These are phyloP conservation scores for Urosaurus nigricauda DNA, from an alignment of 2,797 vertebrate genomes.

Conservation along the genomic window DNA sequence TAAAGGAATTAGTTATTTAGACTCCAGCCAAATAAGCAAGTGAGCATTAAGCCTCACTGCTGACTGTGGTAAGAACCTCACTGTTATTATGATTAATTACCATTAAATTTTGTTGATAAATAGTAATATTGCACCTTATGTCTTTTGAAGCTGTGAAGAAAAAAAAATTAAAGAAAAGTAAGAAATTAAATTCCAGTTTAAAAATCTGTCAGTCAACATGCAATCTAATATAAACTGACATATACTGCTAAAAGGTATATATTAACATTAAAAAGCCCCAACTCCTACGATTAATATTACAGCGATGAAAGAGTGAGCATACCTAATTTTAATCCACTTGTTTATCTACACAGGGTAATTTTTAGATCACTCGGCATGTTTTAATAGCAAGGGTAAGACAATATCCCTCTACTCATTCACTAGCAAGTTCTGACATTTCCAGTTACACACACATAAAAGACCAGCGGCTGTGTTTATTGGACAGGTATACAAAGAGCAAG, in stretches of 20 bases:
- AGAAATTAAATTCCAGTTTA: slow-evolving; percentile 81
- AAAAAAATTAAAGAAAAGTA: slow-evolving; percentile 56
- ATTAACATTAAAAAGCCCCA: slow-evolving; percentile 82
- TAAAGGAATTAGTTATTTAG: slow-evolving; percentile 10
- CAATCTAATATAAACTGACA: slow-evolving; percentile 81
- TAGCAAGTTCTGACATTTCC: slow-evolving; percentile 81
- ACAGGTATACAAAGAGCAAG: slow-evolving; percentile 80
- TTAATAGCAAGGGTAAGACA: slow-evolving; percentile 84
- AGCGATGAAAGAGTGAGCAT: slow-evolving; percentile 83
- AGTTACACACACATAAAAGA: slow-evolving; percentile 75
- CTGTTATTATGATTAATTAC: slow-evolving; percentile 55
- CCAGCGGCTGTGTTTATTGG: slow-evolving; percentile 75
- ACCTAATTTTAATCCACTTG: slow-evolving; percentile 83
- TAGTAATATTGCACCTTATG: slow-evolving; percentile 62
- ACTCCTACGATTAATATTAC: slow-evolving; percentile 81
- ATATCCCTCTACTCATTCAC: slow-evolving; percentile 74
- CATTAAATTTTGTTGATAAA: slow-evolving; percentile 63
- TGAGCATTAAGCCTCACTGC: slow-evolving; percentile 32
- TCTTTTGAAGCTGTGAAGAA: slow-evolving; percentile 75
- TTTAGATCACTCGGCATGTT: slow-evolving; percentile 85
- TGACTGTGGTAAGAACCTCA: slow-evolving; percentile 25
- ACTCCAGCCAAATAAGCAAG: slow-evolving; percentile 33
- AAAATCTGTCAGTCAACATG: slow-evolving; percentile 83
- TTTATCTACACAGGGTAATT: slow-evolving; percentile 84
- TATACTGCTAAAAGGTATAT: slow-evolving; percentile 81